phyloP scores from a whole-genome alignment of 2,113 vertebrate genomes.

The Lepus americanus region DNA sequence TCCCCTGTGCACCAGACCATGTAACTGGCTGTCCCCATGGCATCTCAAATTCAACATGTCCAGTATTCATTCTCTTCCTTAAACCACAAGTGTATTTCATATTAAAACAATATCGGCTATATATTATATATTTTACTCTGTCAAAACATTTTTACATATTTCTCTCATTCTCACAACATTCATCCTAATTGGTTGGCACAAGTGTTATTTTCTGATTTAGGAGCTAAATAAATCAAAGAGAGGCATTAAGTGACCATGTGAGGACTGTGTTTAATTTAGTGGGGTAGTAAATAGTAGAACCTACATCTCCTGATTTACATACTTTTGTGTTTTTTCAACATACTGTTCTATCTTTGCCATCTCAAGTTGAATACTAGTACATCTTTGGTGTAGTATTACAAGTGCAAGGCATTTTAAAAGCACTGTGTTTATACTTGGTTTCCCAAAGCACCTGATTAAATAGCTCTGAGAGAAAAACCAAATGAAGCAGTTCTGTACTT shows the following conservation, averaged over 20 bases:
- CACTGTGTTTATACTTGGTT: neutral
- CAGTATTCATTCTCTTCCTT: neutral
- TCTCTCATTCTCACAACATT: neutral
- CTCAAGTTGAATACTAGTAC: neutral
- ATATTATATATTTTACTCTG: neutral
- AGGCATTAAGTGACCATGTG: neutral
- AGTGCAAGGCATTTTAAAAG: constrained; percentile 1
- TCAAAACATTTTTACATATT: neutral
- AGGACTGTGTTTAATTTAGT: neutral
- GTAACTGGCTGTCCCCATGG: neutral
- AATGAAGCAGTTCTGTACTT: neutral
- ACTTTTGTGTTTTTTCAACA: neutral
- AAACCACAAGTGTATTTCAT: neutral
- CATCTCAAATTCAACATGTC: neutral
- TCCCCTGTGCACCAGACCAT: neutral
- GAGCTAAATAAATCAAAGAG: neutral
- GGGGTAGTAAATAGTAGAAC: neutral
- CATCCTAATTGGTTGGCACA: neutral
- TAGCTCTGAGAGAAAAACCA: neutral
- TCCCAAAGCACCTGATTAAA: constrained; percentile 33
- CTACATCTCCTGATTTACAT: neutral
- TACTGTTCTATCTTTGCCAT: neutral
- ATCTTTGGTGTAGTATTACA: neutral
- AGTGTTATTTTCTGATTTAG: neutral
- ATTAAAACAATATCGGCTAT: constrained; percentile 34